These are phyloP conservation scores for Trematocara stigmaticum DNA, from an alignment of 2,113 vertebrate species.

Conservation along the genomic window DNA sequence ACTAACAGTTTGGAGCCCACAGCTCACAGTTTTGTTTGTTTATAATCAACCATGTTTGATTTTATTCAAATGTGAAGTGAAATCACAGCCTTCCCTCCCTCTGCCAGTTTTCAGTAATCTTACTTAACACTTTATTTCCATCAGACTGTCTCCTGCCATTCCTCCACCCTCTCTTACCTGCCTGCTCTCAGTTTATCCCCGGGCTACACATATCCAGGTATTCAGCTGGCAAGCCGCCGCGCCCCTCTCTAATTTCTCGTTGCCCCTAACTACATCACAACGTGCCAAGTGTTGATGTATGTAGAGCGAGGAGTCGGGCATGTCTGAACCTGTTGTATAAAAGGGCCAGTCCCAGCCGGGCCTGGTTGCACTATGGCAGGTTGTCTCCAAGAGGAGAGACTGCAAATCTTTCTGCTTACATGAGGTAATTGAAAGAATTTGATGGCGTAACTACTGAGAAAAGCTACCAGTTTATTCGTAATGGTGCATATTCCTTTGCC, in stretches of 20 bases:
- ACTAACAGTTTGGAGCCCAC: not conserved
- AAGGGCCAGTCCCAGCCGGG: not conserved
- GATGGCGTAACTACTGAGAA: not conserved
- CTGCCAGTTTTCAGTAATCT: not conserved
- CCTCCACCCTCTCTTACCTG: not conserved
- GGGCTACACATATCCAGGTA: constrained; percentile 22
- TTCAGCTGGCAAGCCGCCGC: constrained; percentile 13
- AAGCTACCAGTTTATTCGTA: not conserved
- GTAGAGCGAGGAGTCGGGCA: not conserved
- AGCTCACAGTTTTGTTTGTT: not conserved
- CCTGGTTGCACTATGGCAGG: not conserved
- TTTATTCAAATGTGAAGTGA: not conserved
- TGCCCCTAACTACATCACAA: constrained; percentile 10
- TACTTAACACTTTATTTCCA: not conserved
- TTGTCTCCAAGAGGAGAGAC: not conserved
- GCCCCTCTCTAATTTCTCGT: constrained; percentile 40
- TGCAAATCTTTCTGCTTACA: not conserved
- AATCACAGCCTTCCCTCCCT: not conserved
- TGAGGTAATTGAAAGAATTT: not conserved
- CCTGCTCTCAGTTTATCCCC: not conserved
- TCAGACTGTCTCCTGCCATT: not conserved
- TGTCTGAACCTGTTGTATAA: constrained; percentile 22
- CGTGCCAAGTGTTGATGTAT: constrained; percentile 41
- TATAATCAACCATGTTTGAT: not conserved
- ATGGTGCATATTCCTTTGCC: not conserved